Conservation (phyloP, 2,888 invertebrate genomes). For the Hipparchia semele region DNA sequence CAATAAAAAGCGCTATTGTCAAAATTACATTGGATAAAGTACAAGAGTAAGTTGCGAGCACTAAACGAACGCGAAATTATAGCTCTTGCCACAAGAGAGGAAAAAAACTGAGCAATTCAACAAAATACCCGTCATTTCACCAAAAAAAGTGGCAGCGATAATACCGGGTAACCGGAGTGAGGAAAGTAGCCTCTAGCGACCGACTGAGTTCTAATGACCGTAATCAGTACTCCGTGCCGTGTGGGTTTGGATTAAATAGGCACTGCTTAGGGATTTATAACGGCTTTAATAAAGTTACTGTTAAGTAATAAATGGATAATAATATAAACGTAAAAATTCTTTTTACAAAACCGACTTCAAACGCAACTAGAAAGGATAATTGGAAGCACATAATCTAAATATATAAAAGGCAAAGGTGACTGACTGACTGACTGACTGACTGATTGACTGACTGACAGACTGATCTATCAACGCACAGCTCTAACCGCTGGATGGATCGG, state of each 20-base stretch:
- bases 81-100: neutral
- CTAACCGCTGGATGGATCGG: no score
- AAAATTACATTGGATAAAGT: neutral
- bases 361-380: no score
- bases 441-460: no score
- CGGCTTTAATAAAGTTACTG: no score
- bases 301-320: no score
- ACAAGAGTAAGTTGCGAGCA: neutral
- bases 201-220: constrained; percentile 26
- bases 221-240: constrained; percentile 13
- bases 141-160: constrained; percentile 28
- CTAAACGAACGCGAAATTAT: constrained; percentile 9
- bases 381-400: no score
- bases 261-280: neutral
- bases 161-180: constrained; percentile 21
- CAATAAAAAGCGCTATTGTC: neutral
- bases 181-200: constrained; percentile 26
- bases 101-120: constrained; percentile 18
- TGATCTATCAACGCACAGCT: no score
- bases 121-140: constrained; percentile 13
- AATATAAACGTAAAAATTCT: no score
- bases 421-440: no score
- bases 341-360: no score
- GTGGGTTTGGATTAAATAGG: neutral
- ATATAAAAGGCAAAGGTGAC: no score